Evolutionary conservation across 2,888 invertebrate species (phyloP).

Genomic region (Xanthostigma xanthostigma): DNA sequence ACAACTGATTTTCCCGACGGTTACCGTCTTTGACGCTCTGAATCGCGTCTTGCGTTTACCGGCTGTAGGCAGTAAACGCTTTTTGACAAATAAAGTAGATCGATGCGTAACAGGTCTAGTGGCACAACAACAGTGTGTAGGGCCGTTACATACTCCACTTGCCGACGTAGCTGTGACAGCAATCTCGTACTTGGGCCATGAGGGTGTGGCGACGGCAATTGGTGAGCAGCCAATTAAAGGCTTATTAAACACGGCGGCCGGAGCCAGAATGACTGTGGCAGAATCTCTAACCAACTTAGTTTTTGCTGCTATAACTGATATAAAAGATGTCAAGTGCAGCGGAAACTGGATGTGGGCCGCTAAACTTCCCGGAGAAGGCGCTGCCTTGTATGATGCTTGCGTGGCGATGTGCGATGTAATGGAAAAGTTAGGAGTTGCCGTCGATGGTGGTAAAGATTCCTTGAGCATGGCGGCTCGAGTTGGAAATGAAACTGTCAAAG

Average conservation of each 20-base stretch:
- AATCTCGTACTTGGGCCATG: constrained; percentile 64
- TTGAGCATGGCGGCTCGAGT: constrained; percentile 92
- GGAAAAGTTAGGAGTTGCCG: constrained; percentile 59
- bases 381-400: constrained; percentile 75
- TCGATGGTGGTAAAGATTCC: constrained; percentile 96
- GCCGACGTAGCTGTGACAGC: constrained; percentile 88
- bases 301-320: constrained; percentile 46
- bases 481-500: constrained; percentile 49
- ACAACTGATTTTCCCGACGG: constrained; percentile 29
- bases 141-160: constrained; percentile 89
- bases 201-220: constrained; percentile 86
- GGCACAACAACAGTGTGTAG: constrained; percentile 97
- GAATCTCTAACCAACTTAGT: constrained; percentile 90
- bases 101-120: constrained; percentile 89
- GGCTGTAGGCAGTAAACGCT: constrained; percentile 88
- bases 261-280: constrained; percentile 86
- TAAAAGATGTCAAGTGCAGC: constrained; percentile 89
- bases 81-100: constrained; percentile 89
- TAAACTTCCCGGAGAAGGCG: constrained; percentile 85
- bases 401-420: constrained; percentile 75
- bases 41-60: constrained; percentile 73
- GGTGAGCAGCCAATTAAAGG: constrained; percentile 97
- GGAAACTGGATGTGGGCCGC: constrained; percentile 99
- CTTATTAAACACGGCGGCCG: constrained; percentile 64
- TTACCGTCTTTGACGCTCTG: constrained; percentile 53